Evolutionary conservation across 2,113 vertebrate genomes (phyloP), one percentile per base, ranked within the genome.

Genomic region (Sinocyclocheilus grahami): DNA sequence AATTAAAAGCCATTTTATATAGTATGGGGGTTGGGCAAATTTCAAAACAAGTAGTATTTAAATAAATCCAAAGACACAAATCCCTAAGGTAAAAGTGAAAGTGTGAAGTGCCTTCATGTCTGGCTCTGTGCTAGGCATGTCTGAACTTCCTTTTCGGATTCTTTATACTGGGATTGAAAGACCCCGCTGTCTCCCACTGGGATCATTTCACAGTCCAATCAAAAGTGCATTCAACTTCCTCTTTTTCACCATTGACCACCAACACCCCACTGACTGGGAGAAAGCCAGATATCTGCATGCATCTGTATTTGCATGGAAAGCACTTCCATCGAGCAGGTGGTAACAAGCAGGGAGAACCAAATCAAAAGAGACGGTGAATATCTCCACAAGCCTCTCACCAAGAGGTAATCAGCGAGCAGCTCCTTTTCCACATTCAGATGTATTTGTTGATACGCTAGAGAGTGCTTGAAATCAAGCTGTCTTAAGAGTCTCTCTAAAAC

Each of bases 321-420:
- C 76, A 78, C 79, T 87, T 88, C 84, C 84, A 84, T 87, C 67
- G 77, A 91, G 88, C 91, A 93, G 90, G 90, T 91, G 91, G 90
- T 85, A 87, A 84, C 80, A 63, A 83, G 78, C 82, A 53, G 87
- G 83, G 77, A 82, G 85, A 86, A 83, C 63, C 63, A 58, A 85
- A 85, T 53, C 62, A 78, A 84, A 71, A 39, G 85, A 67, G 51
- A 84, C 24, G 39, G 72, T 82, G 82, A 85, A 84, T 71, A 69
- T 81, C 74, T 76, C 72, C 30, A 69, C 83, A 78, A 85, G 69
- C n/a, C 86, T 74, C 76, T 89, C 83, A 80, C 14, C 53, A 20
- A 89, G 51, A 90, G 87, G 33, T 72, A 91, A 92, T 87, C 53
- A 82, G 82, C 39, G 22, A 62, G 78, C 75, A 46, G 84, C 48